A percentile compares a stretch with the other conserved stretches of the same genome.
phyloP scores from a whole-genome alignment of 2,888 invertebrate genomes.

The Ganaspis brasiliensis region DNA sequence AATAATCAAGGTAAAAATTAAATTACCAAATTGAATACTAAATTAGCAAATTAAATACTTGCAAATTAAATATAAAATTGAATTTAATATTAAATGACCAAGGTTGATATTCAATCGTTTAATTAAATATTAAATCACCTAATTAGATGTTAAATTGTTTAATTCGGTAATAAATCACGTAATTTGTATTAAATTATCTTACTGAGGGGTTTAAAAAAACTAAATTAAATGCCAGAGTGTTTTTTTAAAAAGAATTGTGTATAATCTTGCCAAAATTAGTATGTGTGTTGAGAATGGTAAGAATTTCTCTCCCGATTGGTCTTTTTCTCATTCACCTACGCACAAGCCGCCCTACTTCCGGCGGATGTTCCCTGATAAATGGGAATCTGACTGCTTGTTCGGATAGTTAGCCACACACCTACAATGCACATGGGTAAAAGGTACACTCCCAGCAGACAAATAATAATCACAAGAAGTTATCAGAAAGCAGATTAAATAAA shows the following conservation, averaged over 20 bases:
- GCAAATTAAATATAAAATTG: too few species aligned
- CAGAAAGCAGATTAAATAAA: too few species aligned
- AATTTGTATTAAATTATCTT: neutral
- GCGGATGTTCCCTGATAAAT: constrained; percentile 80
- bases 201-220: too few species aligned
- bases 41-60: neutral
- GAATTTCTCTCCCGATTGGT: constrained; percentile 37
- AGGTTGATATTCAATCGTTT: too few species aligned
- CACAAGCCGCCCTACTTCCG: constrained; percentile 79
- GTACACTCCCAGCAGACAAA: constrained; percentile 27
- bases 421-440: constrained; percentile 58
- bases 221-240: too few species aligned
- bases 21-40: too few species aligned
- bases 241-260: constrained; percentile 1
- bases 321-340: constrained; percentile 74
- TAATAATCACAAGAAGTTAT: neutral
- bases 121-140: neutral
- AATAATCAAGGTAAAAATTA: too few species aligned
- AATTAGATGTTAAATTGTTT: neutral
- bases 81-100: too few species aligned
- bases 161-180: neutral
- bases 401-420: constrained; percentile 69
- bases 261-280: too few species aligned
- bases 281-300: neutral
- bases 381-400: constrained; percentile 74